Evolutionary conservation across 2,797 vertebrate genomes (phyloP), one percentile per base, ranked within the genome.

Genomic region (Helostoma temminkii): DNA sequence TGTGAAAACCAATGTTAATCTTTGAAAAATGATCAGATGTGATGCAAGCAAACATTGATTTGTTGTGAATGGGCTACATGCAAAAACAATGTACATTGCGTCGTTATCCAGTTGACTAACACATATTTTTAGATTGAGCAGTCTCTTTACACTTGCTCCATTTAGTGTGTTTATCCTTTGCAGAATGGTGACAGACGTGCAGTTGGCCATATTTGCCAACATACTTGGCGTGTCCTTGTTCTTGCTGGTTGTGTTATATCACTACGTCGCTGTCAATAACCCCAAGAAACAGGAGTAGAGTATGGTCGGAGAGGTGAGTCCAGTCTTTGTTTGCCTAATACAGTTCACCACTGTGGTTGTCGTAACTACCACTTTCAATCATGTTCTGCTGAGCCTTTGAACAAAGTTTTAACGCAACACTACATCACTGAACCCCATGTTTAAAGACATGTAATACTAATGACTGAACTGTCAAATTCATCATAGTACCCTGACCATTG

Each of bases 231-330:
- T 99, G 43, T 98, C 97, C 12, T 94, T 99, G 52, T 99, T 98
- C 92, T 85, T 99, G 37, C 93, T 99, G 15, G 97, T 99, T 15
- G 96, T 98, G 1, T 92, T 99, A 14, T 98, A 99, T 83, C 97
- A 99, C 90, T 98, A 99, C 15, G 97, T 99, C 80, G 96, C 97
- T n/a, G 97, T 99, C 69, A 99, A 98, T 89, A 99, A 99, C 82
- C 97, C 97, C 70, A 99, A 98, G 93, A 98, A 96, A 82, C 94
- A 94, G 74, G 97, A 98, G 47, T 98, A 93, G 77, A 41, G 1
- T 6, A 63, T 78, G 46, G 45, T 5, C 45, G 54, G 25, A 71
- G 63, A 76, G 76, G 89, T 90, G 52, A 72, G 78, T 61, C 22
- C 4, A 22, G 8, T 24, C 45, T n/a, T 2, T 49, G 22, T 62